phyloP scores from a whole-genome alignment of 2,113 vertebrate species.

The Notothenia coriiceps region DNA sequence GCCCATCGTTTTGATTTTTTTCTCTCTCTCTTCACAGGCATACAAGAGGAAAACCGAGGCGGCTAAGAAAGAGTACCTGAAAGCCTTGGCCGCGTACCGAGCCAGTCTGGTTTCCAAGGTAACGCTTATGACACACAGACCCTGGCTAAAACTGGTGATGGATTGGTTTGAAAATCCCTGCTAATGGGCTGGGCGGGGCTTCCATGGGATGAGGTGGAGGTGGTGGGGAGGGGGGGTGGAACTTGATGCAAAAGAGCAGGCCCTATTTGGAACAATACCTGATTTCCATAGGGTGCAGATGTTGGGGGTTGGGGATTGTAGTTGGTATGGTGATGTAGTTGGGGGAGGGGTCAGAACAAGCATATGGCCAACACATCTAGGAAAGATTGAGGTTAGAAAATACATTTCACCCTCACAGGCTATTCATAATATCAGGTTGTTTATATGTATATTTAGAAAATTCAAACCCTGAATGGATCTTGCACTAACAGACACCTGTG shows the following conservation, averaged over 20 bases:
- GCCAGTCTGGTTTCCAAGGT: constrained; percentile 99
- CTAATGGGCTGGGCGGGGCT: constrained; percentile 79
- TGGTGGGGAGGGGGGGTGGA: constrained; percentile 22
- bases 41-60: constrained; percentile 99
- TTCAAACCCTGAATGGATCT: background rate
- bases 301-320: constrained; percentile 57
- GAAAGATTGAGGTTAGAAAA: constrained; percentile 11
- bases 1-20: constrained; percentile 63
- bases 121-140: constrained; percentile 81
- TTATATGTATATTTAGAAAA: constrained; percentile 12
- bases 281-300: constrained; percentile 75
- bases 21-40: constrained; percentile 85
- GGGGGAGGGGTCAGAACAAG: constrained; percentile 65
- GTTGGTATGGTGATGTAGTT: constrained; percentile 46
- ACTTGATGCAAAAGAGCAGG: constrained; percentile 52
- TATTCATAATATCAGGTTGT: background rate
- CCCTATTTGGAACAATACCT: constrained; percentile 76
- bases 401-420: constrained; percentile 24
- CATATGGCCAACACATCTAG: constrained; percentile 53
- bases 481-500: constrained; percentile 26
- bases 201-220: constrained; percentile 36
- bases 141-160: constrained; percentile 80
- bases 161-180: constrained; percentile 83
- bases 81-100: constrained; percentile 97
- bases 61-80: constrained; percentile 99